Evolutionary conservation across 2,113 vertebrate genomes (phyloP), one percentile per base, ranked within the genome.

Genomic region (Pardalotus punctatus): DNA sequence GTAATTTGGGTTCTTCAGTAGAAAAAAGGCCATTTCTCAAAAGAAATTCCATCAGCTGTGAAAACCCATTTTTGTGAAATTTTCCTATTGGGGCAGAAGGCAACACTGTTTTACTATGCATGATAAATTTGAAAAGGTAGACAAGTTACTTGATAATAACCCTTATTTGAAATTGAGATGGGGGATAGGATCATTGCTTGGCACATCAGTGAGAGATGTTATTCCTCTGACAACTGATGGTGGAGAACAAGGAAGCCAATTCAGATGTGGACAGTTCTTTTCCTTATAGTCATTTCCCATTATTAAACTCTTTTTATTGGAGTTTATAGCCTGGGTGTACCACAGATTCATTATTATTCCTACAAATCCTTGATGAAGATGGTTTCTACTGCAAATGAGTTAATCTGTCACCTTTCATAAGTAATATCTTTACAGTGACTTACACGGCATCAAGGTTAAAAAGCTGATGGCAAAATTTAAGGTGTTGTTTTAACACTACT

Each of bases 1-100:
- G 64, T 82, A 97, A 98, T 97, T 94, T 92, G 94, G 58, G 53
- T 88, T 94, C 96, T 97, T 93, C 86, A 72, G 86, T 90, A 94
- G 87, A 97, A 97, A 93, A 96, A 62, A 96, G 72, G 40, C 71
- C 69, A 96, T 97, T 94, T 86, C 69, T 97, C 97, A 95, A 81
- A 97, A 94, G 57, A 88, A 95, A 81, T 86, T 87, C 74, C 94
- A 87, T 79, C 50, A 95, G 69, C 69, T 89, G 80, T 97, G 97
- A 96, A 97, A 97, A 93, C 27, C 28, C 31, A 79, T 95, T 93
- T 97, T 72, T 53, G 54, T 77, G 73, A 95, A 96, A 95, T 96
- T 78, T 86, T 81, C 82, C 84, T 94, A 31, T 64, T 31, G 54
- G 58, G 88, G 71, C 74, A 96, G 74, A 72, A 86, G 77, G 81